These are phyloP conservation scores for Ganaspis sp. DNA, from an alignment of 1,140 invertebrate species.

Conservation along the genomic window DNA sequence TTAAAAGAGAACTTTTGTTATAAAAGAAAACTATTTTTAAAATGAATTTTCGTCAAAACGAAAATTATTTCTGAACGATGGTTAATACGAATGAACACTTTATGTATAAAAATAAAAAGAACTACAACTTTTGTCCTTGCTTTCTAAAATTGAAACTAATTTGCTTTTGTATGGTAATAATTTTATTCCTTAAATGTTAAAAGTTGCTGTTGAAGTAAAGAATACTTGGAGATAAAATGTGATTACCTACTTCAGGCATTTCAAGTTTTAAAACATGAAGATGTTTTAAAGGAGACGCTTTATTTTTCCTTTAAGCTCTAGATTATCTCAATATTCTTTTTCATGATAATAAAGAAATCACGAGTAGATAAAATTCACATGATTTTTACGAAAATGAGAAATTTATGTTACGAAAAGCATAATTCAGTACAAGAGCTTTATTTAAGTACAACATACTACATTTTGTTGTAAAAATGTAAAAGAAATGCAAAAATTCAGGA, in stretches of 20 bases:
- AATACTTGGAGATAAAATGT: conserved; percentile 2
- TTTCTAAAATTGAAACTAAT: neutral
- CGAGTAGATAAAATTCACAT: neutral
- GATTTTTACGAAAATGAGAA: neutral
- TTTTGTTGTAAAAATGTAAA: too few relatives aligned
- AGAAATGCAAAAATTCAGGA: too few relatives aligned
- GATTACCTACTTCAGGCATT: neutral
- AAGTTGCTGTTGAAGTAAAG: neutral
- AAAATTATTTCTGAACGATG: too few relatives aligned
- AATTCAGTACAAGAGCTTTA: too few relatives aligned
- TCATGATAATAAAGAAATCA: conserved; percentile 7
- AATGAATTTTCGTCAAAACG: too few relatives aligned
- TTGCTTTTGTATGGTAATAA: neutral
- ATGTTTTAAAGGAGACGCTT: neutral
- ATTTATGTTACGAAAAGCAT: too few relatives aligned
- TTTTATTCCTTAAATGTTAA: neutral
- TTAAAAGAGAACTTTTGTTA: too few relatives aligned
- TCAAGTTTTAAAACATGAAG: neutral
- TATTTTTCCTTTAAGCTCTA: neutral
- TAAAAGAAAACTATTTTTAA: too few relatives aligned
- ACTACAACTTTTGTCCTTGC: too few relatives aligned
- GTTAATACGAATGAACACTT: too few relatives aligned
- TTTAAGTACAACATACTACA: too few relatives aligned
- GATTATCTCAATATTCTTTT: neutral
- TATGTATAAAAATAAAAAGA: too few relatives aligned